These are phyloP conservation scores for Periophthalmus modestus DNA, from an alignment of 2,113 vertebrate species.

Conservation along the genomic window DNA sequence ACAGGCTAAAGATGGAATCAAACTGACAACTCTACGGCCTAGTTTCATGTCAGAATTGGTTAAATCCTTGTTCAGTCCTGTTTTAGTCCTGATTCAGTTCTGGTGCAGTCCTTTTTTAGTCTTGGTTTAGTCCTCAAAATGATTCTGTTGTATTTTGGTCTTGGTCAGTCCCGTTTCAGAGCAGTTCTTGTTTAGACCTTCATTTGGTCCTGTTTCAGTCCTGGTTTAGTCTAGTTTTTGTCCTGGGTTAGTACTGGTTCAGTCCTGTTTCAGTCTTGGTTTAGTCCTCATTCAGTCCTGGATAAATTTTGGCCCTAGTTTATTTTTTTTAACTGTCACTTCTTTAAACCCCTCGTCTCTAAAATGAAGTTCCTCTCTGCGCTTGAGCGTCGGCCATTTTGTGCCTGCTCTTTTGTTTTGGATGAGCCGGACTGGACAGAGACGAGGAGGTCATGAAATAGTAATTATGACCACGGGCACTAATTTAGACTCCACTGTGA, in stretches of 20 bases:
- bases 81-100: neutral
- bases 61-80: neutral
- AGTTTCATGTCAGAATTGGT: too few relatives aligned
- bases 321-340: neutral
- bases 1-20: too few relatives aligned
- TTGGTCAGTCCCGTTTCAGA: neutral
- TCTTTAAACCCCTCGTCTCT: neutral
- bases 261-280: neutral
- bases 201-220: neutral
- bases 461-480: conserved; percentile 54
- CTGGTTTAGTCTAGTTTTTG: too few relatives aligned
- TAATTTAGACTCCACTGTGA: conserved; percentile 38
- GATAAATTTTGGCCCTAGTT: neutral
- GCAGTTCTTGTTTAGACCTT: neutral
- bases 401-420: neutral
- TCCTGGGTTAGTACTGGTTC: neutral
- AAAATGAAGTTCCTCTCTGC: neutral
- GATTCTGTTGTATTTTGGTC: neutral
- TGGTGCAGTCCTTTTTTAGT: neutral
- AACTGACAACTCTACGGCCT: too few relatives aligned
- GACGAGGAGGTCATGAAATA: conserved; percentile 60
- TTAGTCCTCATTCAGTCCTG: neutral
- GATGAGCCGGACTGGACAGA: conserved; percentile 25
- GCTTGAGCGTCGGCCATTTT: neutral
- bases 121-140: neutral